Evolutionary conservation across 2,113 vertebrate species (phyloP).

Genomic region (Paraplagusia blochii): DNA sequence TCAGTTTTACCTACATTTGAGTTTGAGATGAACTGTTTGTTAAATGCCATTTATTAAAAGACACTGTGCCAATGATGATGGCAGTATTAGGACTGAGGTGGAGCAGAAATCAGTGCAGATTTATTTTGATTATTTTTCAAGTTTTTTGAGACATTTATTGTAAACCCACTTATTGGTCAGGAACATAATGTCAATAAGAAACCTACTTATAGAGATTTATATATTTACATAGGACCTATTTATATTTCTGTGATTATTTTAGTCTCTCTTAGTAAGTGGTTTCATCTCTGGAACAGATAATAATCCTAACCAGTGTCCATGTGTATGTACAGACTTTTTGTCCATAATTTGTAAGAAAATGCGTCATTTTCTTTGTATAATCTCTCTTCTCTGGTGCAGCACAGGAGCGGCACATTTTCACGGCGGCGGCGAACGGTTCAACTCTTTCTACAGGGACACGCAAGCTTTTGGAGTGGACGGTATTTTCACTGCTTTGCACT

Average conservation of each 20-base stretch:
- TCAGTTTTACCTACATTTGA: too few species aligned
- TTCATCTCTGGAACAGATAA: conserved; percentile 50
- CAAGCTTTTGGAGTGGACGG: conserved; percentile 52
- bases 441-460: conserved; percentile 50
- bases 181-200: conserved; percentile 47
- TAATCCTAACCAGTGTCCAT: conserved; percentile 63
- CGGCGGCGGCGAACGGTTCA: conserved; percentile 47
- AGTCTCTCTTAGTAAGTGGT: conserved; percentile 58
- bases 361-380: conserved; percentile 58
- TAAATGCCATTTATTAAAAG: too few species aligned
- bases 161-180: conserved; percentile 58
- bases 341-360: conserved; percentile 58
- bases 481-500: conserved; percentile 68
- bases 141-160: conserved; percentile 45
- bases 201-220: conserved; percentile 58
- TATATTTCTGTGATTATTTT: conserved; percentile 72
- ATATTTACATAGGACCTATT: conserved; percentile 70
- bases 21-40: too few species aligned
- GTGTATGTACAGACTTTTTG: conserved; percentile 62
- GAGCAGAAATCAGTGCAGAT: conserved; percentile 17
- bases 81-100: too few species aligned
- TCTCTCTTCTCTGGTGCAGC: conserved; percentile 45
- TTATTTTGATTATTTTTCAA: conserved; percentile 26
- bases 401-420: conserved; percentile 45
- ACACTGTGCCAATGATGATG: neutral